Evolutionary conservation across 2,888 invertebrate species (phyloP).

Genomic region (Troides helena): DNA sequence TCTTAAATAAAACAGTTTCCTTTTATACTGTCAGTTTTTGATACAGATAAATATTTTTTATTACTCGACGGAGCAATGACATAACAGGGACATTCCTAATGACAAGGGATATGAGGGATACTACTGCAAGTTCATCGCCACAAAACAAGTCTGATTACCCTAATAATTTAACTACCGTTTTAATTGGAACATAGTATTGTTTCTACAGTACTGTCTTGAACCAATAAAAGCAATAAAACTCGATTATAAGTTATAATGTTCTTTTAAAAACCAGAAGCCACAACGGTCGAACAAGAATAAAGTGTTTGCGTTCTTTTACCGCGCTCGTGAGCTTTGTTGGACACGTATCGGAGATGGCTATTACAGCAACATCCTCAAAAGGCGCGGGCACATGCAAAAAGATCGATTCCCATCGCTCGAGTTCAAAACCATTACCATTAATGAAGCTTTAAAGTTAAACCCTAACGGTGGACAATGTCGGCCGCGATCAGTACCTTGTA

Average conservation of each 20-base stretch:
- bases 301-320: slow-evolving; percentile 6
- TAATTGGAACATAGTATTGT: too few species aligned
- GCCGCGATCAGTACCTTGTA: slow-evolving; percentile 66
- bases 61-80: too few species aligned
- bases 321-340: slow-evolving; percentile 23
- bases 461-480: slow-evolving; percentile 73
- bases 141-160: too few species aligned
- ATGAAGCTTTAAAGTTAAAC: slow-evolving; percentile 67
- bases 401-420: slow-evolving; percentile 62
- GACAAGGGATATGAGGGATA: too few species aligned
- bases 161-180: too few species aligned
- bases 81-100: too few species aligned
- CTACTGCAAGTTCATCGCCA: too few species aligned
- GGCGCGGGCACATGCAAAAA: slow-evolving; percentile 56
- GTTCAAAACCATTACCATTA: slow-evolving; percentile 72
- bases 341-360: slow-evolving; percentile 55
- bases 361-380: slow-evolving; percentile 55
- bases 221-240: too few species aligned
- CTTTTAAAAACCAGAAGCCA: slow-evolving; percentile 9
- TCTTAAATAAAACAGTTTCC: slow-evolving; percentile 4
- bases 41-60: neutral
- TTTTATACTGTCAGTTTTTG: neutral
- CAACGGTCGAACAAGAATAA: slow-evolving; percentile 11
- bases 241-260: slow-evolving; percentile 1
- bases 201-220: too few species aligned